Evolutionary conservation across 2,888 invertebrate species (phyloP).

Genomic region (Cephus pulcher): DNA sequence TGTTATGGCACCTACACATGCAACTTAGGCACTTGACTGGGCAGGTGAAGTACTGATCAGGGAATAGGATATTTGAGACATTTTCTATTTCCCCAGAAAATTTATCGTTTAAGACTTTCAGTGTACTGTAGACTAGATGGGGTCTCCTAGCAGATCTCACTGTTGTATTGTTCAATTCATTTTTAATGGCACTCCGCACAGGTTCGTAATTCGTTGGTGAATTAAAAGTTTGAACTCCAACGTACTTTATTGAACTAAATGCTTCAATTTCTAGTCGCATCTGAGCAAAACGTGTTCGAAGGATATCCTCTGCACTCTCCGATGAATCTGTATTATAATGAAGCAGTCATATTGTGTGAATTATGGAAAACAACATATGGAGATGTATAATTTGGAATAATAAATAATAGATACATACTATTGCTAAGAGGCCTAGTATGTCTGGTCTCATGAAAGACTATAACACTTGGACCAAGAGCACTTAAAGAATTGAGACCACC

Average conservation of each 20-base stretch:
- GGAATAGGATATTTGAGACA: conserved; percentile 74
- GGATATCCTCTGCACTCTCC: conserved; percentile 74
- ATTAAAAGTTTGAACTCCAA: conserved; percentile 72
- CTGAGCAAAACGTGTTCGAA: conserved; percentile 73
- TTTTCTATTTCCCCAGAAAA: conserved; percentile 77
- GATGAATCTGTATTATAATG: conserved; percentile 64
- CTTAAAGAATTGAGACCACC: conserved; percentile 67
- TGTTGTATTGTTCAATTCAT: conserved; percentile 77
- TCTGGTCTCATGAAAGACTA: conserved; percentile 84
- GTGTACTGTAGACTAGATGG: conserved; percentile 74
- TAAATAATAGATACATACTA: conserved; percentile 60
- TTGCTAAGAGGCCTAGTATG: conserved; percentile 76
- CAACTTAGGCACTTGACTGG: conserved; percentile 79
- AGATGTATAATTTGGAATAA: conserved; percentile 9
- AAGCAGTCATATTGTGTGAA: conserved; percentile 16
- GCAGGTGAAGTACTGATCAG: conserved; percentile 85
- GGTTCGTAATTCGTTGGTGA: conserved; percentile 73
- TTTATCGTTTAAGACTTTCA: conserved; percentile 81
- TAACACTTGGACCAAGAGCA: conserved; percentile 78
- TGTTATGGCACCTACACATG: conserved; percentile 72
- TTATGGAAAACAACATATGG: not conserved
- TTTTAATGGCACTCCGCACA: conserved; percentile 71
- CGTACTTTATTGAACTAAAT: conserved; percentile 78
- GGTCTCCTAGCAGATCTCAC: conserved; percentile 78
- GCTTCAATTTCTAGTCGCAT: conserved; percentile 76